Evolutionary conservation across 2,888 invertebrate species (phyloP), one percentile per base, ranked within the genome.

Genomic region (Caradrina clavipalpis): DNA sequence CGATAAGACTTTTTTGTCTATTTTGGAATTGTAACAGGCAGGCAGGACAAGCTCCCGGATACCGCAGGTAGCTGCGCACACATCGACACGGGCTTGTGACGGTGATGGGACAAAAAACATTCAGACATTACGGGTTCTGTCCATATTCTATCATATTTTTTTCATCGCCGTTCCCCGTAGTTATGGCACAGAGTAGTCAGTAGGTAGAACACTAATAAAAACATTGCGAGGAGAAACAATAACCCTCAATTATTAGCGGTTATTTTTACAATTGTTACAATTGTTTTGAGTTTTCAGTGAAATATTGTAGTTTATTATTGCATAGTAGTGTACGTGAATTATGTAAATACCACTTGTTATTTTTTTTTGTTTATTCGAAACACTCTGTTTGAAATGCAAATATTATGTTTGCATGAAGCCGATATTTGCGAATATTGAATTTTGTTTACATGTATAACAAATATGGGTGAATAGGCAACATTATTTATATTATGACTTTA

Each of bases 21-120:
- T 93, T 92, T 93, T 90, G 88, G 83, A 89, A 88, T 87, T 87
- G 89, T 89, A 90, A 88, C 89, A 88, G 88, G 86, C 90, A 88
- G 89, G 91, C 89, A 89, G 88, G 88, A 88, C 88, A 86, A 84
- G 91, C 92, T 91, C 90, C 93, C 93, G 92, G 93, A 92, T 93
- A 89, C 91, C 87, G 91, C 95, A 95, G 95, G 95, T 95, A 95
- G 94, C 86, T 84, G 90, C 93, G 64, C 94, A 92, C 91, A 94
- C 94, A 92, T 82, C 77, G 84, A 89, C 85, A 88, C 76, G 61
- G 59, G 81, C 82, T 86, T 90, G 86, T 89, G 89, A 83, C 83
- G 86, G 87, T 84, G 83, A 90, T 89, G 88, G 75, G 83, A 83
- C 84, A 86, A 87, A 87, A 86, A 67, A 81, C 57, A 67, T 54